Conservation (phyloP, 2,888 invertebrate species). For the Drosophila basisetae region DNA sequence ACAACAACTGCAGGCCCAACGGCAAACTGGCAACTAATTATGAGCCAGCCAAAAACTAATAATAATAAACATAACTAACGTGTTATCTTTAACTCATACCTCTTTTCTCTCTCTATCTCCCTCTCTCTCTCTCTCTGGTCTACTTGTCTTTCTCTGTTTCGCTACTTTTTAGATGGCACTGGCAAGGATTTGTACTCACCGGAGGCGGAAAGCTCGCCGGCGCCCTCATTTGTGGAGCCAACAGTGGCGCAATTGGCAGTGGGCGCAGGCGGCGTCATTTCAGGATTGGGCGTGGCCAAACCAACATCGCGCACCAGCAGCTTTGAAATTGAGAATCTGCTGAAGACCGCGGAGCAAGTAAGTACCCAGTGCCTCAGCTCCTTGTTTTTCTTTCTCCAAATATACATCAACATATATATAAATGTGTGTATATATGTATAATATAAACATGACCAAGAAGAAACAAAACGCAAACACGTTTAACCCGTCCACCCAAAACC, state of each 20-base stretch:
- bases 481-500: constrained; percentile 26
- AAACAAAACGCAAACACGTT: constrained; percentile 75
- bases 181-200: constrained; percentile 92
- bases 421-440: constrained; percentile 18
- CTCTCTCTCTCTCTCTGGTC: not conserved
- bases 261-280: constrained; percentile 60
- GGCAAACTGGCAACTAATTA: constrained; percentile 61
- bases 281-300: constrained; percentile 85
- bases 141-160: constrained; percentile 9
- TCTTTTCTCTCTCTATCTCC: not conserved
- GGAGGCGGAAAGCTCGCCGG: constrained; percentile 87
- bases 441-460: constrained; percentile 61
- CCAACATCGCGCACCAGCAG: constrained; percentile 94
- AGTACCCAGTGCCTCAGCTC: constrained; percentile 60
- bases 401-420: not conserved
- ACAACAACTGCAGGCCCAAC: constrained; percentile 30
- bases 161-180: constrained; percentile 84
- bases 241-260: constrained; percentile 64
- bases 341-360: constrained; percentile 89
- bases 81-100: constrained; percentile 47
- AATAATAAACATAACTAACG: constrained; percentile 61
- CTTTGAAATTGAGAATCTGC: constrained; percentile 97
- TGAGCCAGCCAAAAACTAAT: constrained; percentile 52
- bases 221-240: constrained; percentile 86
- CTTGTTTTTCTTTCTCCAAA: constrained; percentile 13